A percentile compares a stretch with the other conserved stretches of the same genome.
phyloP scores from a whole-genome alignment of 2,888 invertebrate genomes.

The Lycophotia porphyrea region DNA sequence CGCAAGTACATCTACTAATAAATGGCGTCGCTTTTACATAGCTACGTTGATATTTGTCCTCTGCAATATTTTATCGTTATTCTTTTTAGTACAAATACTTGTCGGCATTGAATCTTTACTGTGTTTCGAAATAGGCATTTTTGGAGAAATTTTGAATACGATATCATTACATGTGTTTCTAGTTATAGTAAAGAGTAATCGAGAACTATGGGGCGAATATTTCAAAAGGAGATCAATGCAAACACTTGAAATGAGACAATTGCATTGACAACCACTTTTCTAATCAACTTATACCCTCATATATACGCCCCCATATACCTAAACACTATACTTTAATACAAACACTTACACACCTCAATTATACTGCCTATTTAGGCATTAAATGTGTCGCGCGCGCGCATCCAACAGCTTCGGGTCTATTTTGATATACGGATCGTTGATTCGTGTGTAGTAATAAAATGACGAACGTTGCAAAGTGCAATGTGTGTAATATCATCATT shows the following conservation, averaged over 20 bases:
- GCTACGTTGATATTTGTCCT: conserved; percentile 37
- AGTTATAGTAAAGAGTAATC: conserved; percentile 22
- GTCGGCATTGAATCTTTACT: neutral
- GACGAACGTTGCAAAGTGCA: too few species aligned
- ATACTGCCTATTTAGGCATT: too few species aligned
- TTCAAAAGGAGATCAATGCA: conserved; percentile 25
- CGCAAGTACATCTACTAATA: neutral
- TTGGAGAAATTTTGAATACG: conserved; percentile 39
- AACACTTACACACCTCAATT: too few species aligned
- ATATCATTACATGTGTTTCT: conserved; percentile 29
- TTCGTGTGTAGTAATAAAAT: too few species aligned
- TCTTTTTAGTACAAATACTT: neutral
- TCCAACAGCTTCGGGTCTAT: too few species aligned
- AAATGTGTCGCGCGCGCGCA: too few species aligned
- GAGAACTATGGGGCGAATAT: conserved; percentile 33
- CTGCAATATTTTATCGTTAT: neutral
- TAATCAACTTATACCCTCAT: too few species aligned
- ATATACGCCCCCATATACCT: too few species aligned
- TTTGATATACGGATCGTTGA: too few species aligned
- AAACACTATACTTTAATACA: too few species aligned
- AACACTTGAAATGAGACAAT: neutral
- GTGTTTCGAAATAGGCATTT: conserved; percentile 13
- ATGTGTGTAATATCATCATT: too few species aligned
- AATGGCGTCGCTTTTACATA: conserved; percentile 39
- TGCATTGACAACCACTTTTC: too few species aligned